phyloP scores from a whole-genome alignment of 1,140 invertebrate species.

The Pinna nobilis region DNA sequence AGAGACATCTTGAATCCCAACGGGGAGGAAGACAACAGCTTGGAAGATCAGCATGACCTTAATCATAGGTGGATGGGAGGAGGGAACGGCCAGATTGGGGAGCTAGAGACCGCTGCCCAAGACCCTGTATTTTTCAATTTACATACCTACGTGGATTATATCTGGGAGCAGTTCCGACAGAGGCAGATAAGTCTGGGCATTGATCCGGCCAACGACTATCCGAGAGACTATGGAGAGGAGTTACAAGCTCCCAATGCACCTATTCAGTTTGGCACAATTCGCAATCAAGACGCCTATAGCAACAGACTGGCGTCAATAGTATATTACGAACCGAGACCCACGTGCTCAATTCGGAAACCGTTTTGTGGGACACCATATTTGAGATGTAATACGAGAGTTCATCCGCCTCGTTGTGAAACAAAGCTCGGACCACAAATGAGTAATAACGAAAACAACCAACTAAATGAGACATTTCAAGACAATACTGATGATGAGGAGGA shows the following conservation, averaged over 20 bases:
- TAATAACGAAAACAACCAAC: not conserved
- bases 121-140: conserved; percentile 74
- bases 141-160: conserved; percentile 72
- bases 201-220: conserved; percentile 44
- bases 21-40: conserved; percentile 37
- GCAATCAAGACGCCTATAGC: conserved; percentile 50
- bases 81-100: conserved; percentile 44
- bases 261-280: conserved; percentile 53
- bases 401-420: conserved; percentile 29
- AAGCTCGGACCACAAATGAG: conserved; percentile 27
- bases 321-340: conserved; percentile 56
- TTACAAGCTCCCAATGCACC: conserved; percentile 31
- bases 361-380: conserved; percentile 53
- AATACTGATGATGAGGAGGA: not conserved
- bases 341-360: conserved; percentile 43
- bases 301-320: conserved; percentile 44
- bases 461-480: too few species aligned
- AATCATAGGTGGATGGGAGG: conserved; percentile 62
- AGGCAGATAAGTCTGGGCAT: conserved; percentile 46
- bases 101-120: conserved; percentile 62
- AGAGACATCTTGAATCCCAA: conserved; percentile 43
- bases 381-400: conserved; percentile 33
- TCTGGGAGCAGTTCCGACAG: conserved; percentile 60
- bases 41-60: conserved; percentile 61
- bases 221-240: conserved; percentile 11